phyloP scores from a whole-genome alignment of 2,797 vertebrate genomes.

The Hephaestus fuliginosus region DNA sequence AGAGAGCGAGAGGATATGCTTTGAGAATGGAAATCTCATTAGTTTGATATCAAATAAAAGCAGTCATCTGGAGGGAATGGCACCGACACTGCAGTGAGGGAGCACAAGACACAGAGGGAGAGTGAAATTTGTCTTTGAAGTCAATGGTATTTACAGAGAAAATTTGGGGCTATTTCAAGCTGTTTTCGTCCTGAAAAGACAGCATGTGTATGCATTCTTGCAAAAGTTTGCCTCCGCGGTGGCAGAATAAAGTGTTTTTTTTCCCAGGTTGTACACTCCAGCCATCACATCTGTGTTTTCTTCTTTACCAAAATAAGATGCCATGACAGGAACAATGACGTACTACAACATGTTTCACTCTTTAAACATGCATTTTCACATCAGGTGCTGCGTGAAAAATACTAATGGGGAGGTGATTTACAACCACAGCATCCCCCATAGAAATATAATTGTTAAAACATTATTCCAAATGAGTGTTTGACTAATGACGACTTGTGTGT shows the following conservation, averaged over 20 bases:
- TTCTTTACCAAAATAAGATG: background rate
- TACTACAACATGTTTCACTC: background rate
- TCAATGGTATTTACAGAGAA: constrained; percentile 75
- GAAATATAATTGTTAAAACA: constrained; percentile 45
- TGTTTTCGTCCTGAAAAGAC: constrained; percentile 58
- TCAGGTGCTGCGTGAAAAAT: constrained; percentile 8
- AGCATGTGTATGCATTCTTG: constrained; percentile 33
- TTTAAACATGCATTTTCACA: constrained; percentile 8
- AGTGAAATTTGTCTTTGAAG: constrained; percentile 80
- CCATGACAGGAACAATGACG: background rate
- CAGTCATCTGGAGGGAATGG: constrained; percentile 82
- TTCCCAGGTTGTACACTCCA: background rate
- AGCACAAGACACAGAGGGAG: constrained; percentile 68
- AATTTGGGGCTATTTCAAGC: constrained; percentile 71
- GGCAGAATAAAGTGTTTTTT: constrained; percentile 1
- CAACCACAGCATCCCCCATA: constrained; percentile 23
- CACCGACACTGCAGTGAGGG: constrained; percentile 67
- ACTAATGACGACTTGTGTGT: constrained; percentile 55
- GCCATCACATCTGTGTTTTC: background rate
- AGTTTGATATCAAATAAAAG: constrained; percentile 86
- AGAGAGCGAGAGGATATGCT: constrained; percentile 74
- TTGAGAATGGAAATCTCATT: constrained; percentile 86
- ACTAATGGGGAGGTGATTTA: constrained; percentile 32
- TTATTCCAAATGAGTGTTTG: constrained; percentile 60
- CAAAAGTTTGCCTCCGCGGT: constrained; percentile 30